Base-by-base conservation (phyloP, 2,888 invertebrate genomes). In the Idaea aversata region DNA sequence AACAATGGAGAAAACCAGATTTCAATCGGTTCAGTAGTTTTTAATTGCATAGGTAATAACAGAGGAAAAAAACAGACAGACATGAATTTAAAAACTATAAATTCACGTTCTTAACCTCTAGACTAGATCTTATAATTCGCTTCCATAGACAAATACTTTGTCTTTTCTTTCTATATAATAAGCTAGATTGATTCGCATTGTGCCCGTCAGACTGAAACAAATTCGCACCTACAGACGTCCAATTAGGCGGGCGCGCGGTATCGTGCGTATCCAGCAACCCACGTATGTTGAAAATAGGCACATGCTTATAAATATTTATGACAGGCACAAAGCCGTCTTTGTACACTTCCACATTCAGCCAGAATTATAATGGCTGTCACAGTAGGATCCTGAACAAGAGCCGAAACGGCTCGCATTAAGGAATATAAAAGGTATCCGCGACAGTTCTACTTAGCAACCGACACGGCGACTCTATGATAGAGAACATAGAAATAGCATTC, bases 271-370 rank as follows among this genome's bases (percentile, higher is more conserved):
- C 90, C 88, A 87, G 84, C 88, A 80, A 82, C 87, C 88, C 90
- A 89, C 88, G 87, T 88, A 88, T 88, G 81, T 86, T 80, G 86
- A 90, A 90, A 91, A 91, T 88, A 89, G 86, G 79, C 86, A 88
- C 86, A 88, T 85, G 81, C 88, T 91, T 88, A 93, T 93, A 90
- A 90, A 93, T 92, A 93, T 92, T 92, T 88, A 93, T 91, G 77
- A 82, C 79, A 78, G 75, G 81, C 80, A 91, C 91, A 91, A 91
- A 86, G 87, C 86, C 84, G 80, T 85, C 88, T 90, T 91, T 91
- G 88, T 91, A 85, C 75, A 87, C 87, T 88, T 88, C 86, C 86
- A 90, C 87, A 91, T 92, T 90, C 90, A 88, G 84, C 83, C 77
- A 78, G 89, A 92, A 92, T 91, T 90, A 90, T 90, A 91, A 92